Base-by-base conservation (phyloP, 2,888 invertebrate species). In the Noctua janthina region DNA sequence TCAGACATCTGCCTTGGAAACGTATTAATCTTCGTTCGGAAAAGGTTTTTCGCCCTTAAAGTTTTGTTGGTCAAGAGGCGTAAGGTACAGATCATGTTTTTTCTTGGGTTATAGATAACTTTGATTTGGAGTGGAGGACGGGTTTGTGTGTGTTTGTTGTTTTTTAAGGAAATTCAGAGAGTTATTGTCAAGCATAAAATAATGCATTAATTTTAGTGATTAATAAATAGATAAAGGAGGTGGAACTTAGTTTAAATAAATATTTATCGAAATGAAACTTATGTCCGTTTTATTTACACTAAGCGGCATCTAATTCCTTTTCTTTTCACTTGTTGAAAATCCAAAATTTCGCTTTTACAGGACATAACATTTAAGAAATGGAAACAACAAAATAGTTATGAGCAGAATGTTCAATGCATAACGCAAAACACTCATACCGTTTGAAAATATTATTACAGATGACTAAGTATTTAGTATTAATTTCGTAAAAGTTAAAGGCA, bases 1-100 rank as follows among this genome's bases (percentile, higher is more conserved):
- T 82, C 77, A 91, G 91, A 90, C 90, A 89, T 89, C 90, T 91
- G 91, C 90, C 91, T 90, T 89, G 84, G 86, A 85, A 89, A 87
- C 87, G 76, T 87, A 90, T 91, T 90, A 87, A 86, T 86, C 88
- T 90, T 89, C 78, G 80, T 78, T 76, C 74, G 71, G 68, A 43
- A 79, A 82, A 74, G 88, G 91, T 91, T 76, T 79, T 84, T 81
- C 77, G 75, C 82, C 86, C 84, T 86, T 79, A 80, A 88, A 87
- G 84, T 89, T 88, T 83, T 79, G 75, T 79, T 90, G 86, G 88
- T 82, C 79, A 81, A 77, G 78, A 81, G 49, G 62, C 68, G 23
- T 79, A 85, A 88, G 84, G 88, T 83, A 89, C 82, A 78, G 88
- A 87, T 89, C 81, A 85, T 68, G 70, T 85, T 76, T 71, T 78